Evolutionary conservation across 2,113 vertebrate genomes (phyloP).

Genomic region (Candoia aspera): DNA sequence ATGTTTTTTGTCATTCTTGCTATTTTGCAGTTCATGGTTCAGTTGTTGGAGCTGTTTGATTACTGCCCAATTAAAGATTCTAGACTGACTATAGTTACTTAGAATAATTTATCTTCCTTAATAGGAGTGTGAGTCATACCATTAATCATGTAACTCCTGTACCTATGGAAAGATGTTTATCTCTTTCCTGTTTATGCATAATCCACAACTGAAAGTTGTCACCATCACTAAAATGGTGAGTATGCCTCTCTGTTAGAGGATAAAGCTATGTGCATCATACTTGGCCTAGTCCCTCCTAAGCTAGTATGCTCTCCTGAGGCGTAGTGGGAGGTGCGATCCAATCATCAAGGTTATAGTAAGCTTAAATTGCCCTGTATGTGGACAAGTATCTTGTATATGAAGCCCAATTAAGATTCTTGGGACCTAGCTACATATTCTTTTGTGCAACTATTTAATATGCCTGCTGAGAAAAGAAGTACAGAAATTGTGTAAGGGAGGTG

Average conservation of each 20-base stretch:
- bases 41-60: background rate
- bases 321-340: no score
- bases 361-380: background rate
- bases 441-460: background rate
- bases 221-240: background rate
- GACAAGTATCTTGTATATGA: background rate
- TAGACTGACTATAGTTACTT: background rate
- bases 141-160: background rate
- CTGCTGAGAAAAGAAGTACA: background rate
- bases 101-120: background rate
- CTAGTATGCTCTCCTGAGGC: no score
- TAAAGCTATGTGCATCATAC: background rate
- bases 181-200: background rate
- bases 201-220: background rate
- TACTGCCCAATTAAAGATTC: constrained; percentile 20
- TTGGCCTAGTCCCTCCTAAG: background rate
- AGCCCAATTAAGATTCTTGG: background rate
- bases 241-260: background rate
- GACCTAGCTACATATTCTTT: background rate
- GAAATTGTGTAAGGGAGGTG: background rate
- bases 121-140: background rate
- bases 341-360: no score
- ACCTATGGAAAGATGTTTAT: background rate
- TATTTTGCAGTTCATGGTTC: constrained; percentile 10
- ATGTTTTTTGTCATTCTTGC: background rate